Conservation (phyloP, 2,888 invertebrate species). For the Dasypolia templi region DNA sequence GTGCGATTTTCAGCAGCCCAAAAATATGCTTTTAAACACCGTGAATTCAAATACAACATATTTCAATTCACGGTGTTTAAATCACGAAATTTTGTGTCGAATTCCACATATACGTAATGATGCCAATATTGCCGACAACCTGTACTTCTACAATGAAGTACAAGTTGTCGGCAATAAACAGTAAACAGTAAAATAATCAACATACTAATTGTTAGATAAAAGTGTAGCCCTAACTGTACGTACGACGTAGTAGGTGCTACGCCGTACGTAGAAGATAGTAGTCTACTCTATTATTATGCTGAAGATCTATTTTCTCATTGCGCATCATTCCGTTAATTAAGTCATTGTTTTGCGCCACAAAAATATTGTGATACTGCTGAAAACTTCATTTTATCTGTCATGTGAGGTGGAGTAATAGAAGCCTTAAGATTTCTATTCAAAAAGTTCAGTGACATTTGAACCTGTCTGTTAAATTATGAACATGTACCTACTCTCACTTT, state of each 20-base stretch:
- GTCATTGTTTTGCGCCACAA: neutral
- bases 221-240: neutral
- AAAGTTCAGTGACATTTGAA: conserved; percentile 17
- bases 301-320: neutral
- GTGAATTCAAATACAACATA: no score
- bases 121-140: no score
- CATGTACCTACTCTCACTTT: neutral
- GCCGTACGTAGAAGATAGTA: neutral
- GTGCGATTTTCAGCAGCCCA: neutral
- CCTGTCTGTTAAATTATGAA: neutral
- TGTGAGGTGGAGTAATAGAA: neutral
- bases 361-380: conserved; percentile 2
- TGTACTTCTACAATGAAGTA: no score
- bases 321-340: no score
- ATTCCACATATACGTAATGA: no score
- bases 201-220: neutral
- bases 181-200: neutral
- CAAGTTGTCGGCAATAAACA: no score
- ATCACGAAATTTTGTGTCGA: no score
- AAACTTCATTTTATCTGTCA: neutral
- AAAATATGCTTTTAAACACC: neutral
- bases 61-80: no score
- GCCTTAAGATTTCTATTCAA: conserved; percentile 9
- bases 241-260: neutral
- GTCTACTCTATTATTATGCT: no score